Evolutionary conservation across 2,888 invertebrate species (phyloP), one percentile per base, ranked within the genome.

Genomic region (Pseudeuparius sepicola): DNA sequence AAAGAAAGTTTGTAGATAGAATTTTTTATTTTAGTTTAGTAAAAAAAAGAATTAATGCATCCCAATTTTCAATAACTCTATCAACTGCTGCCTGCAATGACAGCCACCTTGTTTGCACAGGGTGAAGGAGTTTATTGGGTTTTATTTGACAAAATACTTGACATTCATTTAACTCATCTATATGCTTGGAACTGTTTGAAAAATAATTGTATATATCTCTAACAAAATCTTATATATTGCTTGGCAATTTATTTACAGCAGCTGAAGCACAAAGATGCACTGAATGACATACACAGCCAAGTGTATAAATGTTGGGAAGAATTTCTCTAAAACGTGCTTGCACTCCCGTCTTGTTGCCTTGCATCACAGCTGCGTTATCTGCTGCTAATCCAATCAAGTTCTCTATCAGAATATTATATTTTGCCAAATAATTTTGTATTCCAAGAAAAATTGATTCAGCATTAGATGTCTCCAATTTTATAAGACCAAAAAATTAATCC

Each of bases 141-240:
- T 12, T 13, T 4, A 13, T n/a, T 13, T 29, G 17, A 14, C 33
- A 18, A 24, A 34, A 34, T n/a, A 25, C 24, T 17, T 38, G 30
- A 12, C 33, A 34, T 17, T 38, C 27, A 33, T 37, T 37, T 3
- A 28, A 28, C 9, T 18, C 11, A 11, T 20, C 37, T 7, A 15
- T 9, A 14, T 31, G 15, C 24, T 36, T 36, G 10, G 36, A 27
- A 12, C 36, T 31, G 12, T 26, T 26, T 24, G 36, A 18, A 24
- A 36, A 36, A 36, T 36, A 36, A 34, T 37, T 32, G 13, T 37
- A 33, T 23, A 35, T 14, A 7, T 35, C 30, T 13, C 30, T 9
- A 30, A 15, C 10, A 11, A 36, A 24, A 24, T 4, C 24, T 24
- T 24, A 10, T 11, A 6, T 12, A 24, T 6, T 30, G 30, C 16